phyloP scores from a whole-genome alignment of 2,888 invertebrate genomes.

The Chymomyza caudatula region DNA sequence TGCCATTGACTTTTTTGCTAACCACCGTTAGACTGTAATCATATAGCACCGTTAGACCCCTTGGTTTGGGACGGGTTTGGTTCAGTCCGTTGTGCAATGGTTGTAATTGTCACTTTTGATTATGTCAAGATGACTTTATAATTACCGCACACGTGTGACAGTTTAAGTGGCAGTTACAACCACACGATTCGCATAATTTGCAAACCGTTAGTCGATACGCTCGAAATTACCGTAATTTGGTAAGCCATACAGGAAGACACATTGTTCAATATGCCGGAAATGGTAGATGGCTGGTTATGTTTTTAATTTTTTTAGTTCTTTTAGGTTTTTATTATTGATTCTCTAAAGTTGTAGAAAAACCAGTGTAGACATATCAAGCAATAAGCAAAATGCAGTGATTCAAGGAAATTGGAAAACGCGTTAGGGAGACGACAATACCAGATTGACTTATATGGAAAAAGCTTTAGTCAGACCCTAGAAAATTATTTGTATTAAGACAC shows the following conservation, averaged over 20 bases:
- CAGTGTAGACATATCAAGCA: too few relatives aligned
- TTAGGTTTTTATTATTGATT: too few relatives aligned
- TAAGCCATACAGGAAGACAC: slow-evolving; percentile 22
- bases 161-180: slow-evolving; percentile 66
- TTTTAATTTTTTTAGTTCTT: not conserved
- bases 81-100: slow-evolving; percentile 57
- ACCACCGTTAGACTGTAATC: slow-evolving; percentile 35
- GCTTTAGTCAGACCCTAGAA: too few relatives aligned
- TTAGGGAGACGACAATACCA: too few relatives aligned
- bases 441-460: too few relatives aligned
- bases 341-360: too few relatives aligned
- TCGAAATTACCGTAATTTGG: slow-evolving; percentile 65
- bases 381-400: too few relatives aligned
- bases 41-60: slow-evolving; percentile 34
- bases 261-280: slow-evolving; percentile 49
- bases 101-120: slow-evolving; percentile 75
- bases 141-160: slow-evolving; percentile 72
- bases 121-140: slow-evolving; percentile 75
- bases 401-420: too few relatives aligned
- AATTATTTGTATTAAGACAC: too few relatives aligned
- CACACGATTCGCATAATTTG: slow-evolving; percentile 52
- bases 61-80: not conserved
- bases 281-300: slow-evolving; percentile 37
- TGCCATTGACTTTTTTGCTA: slow-evolving; percentile 51
- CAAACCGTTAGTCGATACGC: slow-evolving; percentile 37